Conservation (phyloP, 2,113 vertebrate species). For the Calidris pugnax region DNA sequence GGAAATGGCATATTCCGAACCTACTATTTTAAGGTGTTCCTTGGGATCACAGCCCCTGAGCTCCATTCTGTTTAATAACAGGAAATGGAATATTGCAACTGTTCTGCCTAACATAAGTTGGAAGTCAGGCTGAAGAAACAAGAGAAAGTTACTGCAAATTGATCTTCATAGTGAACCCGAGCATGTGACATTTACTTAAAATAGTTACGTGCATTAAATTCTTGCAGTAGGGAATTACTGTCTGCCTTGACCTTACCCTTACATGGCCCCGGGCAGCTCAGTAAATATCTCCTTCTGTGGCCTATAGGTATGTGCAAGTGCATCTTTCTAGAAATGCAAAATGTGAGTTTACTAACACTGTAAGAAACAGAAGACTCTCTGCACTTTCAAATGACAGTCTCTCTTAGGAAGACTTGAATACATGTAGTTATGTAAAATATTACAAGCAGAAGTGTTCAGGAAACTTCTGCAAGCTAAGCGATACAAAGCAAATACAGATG, state of each 20-base stretch:
- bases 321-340: not conserved
- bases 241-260: not conserved
- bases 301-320: not conserved
- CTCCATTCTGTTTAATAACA: not conserved
- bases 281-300: not conserved
- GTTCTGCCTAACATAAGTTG: not conserved
- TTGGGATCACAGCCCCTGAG: not conserved
- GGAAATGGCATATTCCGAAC: not conserved
- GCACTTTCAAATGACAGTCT: not conserved
- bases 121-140: not conserved
- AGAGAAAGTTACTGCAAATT: slow-evolving; percentile 41
- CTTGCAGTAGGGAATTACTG: not conserved
- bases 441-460: not conserved
- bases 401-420: not conserved
- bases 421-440: not conserved
- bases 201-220: slow-evolving; percentile 29
- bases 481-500: not conserved
- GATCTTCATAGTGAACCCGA: not conserved
- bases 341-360: not conserved
- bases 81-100: not conserved
- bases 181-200: slow-evolving; percentile 52
- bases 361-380: not conserved
- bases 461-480: not conserved
- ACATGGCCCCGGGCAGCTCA: not conserved
- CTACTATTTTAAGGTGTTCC: not conserved